Evolutionary conservation across 2,113 vertebrate species (phyloP), one percentile per base, ranked within the genome.

Genomic region (Mionectes macconnelli): DNA sequence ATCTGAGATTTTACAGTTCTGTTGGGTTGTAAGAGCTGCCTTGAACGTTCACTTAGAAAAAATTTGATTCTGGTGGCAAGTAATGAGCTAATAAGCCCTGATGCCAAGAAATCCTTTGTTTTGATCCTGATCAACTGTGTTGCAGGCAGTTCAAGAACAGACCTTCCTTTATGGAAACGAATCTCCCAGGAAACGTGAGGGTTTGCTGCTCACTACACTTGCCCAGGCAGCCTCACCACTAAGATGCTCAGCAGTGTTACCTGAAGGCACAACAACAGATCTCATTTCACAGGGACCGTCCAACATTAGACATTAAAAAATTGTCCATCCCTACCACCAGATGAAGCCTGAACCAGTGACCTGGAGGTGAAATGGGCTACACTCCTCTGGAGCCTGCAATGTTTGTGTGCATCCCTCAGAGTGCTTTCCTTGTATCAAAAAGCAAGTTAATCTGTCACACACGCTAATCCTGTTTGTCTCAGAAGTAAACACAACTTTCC

Each of bases 371-470:
- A 72, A 83, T 9, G 14, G 1, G 3, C 63, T 53, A 57, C 52
- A 55, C 1, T 31, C 24, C 80, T 62, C 86, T 23, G 56, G 83
- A 86, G 84, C 35, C 68, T 52, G 21, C 67, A 39, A 77, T 63
- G 62, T 87, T 74, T 90, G 56, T 57, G 55, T 9, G 86, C 39
- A 11, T 42, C 52, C 87, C 44, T 57, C 33, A 56, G 70, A 86
- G 27, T 17, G 17, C 37, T 67, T 39, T n/a, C 55, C 50, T 50
- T 69, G 30, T 53, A 62, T 45, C 33, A n/a, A 62, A 96, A 87
- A 87, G 53, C 39, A 92, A 94, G 86, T 81, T 74, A 93, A 86
- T 80, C 92, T 88, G 83, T 91, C 60, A 49, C 73, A 37, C 82
- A 90, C 64, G 56, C 93, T 91, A 84, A 90, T 84, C 59, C 55